A percentile compares a stretch with the other conserved stretches of the same genome.
Evolutionary conservation across 2,797 vertebrate species (phyloP).

Genomic region (Myripristis jacobus): DNA sequence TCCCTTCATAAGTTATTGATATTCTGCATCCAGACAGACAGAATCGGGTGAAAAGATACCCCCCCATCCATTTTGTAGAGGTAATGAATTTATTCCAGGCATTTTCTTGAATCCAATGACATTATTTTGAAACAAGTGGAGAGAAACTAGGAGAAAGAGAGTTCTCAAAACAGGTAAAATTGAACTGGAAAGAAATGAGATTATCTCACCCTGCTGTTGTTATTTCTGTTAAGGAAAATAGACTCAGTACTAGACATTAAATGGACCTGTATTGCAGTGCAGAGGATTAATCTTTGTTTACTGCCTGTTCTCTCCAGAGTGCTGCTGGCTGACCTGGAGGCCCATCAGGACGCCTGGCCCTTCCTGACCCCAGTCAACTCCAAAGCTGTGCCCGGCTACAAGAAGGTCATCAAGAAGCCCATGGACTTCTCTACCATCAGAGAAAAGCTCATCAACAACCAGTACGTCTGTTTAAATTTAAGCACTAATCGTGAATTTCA

Average conservation of each 20-base stretch:
- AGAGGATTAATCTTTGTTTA: neutral
- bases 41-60: too few relatives aligned
- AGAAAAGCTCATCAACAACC: slow-evolving; percentile 89
- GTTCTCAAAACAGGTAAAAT: neutral
- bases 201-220: neutral
- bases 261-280: neutral
- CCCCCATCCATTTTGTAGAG: too few relatives aligned
- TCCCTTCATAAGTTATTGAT: too few relatives aligned
- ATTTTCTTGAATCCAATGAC: too few relatives aligned
- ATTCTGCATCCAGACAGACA: too few relatives aligned
- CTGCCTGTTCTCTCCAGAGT: slow-evolving; percentile 69
- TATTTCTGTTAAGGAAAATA: neutral
- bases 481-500: neutral
- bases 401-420: slow-evolving; percentile 92
- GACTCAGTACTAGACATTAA: neutral
- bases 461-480: slow-evolving; percentile 82
- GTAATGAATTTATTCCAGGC: too few relatives aligned
- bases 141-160: neutral
- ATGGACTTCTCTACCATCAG: slow-evolving; percentile 93
- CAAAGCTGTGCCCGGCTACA: slow-evolving; percentile 92
- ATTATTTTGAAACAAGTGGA: too few relatives aligned
- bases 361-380: slow-evolving; percentile 91
- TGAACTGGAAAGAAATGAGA: neutral
- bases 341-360: slow-evolving; percentile 91
- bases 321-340: slow-evolving; percentile 90